These are phyloP conservation scores for Myotis myotis DNA, from an alignment of 2,797 vertebrate genomes.

Conservation along the genomic window DNA sequence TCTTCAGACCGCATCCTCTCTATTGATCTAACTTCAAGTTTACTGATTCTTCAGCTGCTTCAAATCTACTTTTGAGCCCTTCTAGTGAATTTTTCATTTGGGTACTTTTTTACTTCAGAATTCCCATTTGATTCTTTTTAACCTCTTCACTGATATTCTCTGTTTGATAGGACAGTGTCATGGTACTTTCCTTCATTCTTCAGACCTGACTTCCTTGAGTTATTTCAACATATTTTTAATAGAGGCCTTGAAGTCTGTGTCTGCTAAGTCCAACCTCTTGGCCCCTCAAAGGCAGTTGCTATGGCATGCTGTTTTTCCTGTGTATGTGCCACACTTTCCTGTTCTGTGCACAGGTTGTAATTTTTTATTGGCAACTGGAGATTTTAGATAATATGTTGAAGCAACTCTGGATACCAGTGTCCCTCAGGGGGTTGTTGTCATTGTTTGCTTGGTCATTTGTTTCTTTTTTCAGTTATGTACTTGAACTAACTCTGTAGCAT, in stretches of 20 bases:
- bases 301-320: not conserved
- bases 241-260: not conserved
- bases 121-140: conserved; percentile 17
- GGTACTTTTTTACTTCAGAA: not conserved
- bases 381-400: not conserved
- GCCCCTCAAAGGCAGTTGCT: not conserved
- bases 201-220: not conserved
- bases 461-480: not conserved
- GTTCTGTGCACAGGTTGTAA: not conserved
- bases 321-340: not conserved
- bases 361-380: conserved; percentile 7
- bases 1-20: not conserved
- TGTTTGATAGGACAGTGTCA: not conserved
- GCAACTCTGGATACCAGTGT: not conserved
- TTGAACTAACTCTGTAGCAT: not conserved
- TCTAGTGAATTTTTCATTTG: conserved; percentile 24
- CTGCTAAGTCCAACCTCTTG: not conserved
- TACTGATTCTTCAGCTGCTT: not conserved
- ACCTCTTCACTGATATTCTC: not conserved
- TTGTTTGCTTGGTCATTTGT: not conserved
- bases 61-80: not conserved
- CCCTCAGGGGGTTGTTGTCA: not conserved
- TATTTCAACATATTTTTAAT: conserved; percentile 43
- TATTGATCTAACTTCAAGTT: not conserved
- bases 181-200: not conserved